Percentiles rank a stretch among this genome's conserved stretches.
These are phyloP conservation scores for Volucella bombylans DNA, from an alignment of 2,888 invertebrate genomes.

Conservation along the genomic window DNA sequence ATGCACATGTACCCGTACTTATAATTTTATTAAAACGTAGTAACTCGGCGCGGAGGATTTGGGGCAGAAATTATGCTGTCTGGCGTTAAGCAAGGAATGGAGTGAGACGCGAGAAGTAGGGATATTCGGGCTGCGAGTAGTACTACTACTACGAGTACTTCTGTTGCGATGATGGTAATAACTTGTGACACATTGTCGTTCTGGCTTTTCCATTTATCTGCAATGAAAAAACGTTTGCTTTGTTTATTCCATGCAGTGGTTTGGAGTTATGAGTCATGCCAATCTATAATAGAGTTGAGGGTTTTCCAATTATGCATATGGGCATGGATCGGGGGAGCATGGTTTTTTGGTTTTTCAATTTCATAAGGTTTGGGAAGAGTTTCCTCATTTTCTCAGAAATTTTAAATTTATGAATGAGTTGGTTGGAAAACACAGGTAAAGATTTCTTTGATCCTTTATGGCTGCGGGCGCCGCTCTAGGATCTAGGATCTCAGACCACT, in stretches of 20 bases:
- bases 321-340: neutral
- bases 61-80: neutral
- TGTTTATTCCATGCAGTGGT: slow-evolving; percentile 27
- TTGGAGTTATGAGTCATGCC: slow-evolving; percentile 30
- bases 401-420: too few relatives aligned
- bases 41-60: slow-evolving; percentile 14
- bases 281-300: neutral
- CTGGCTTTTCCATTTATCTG: slow-evolving; percentile 14
- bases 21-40: slow-evolving; percentile 1
- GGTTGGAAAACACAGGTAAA: too few relatives aligned
- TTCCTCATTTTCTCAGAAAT: too few relatives aligned
- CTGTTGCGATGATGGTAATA: neutral
- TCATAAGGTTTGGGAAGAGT: too few relatives aligned
- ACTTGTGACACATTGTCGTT: slow-evolving; percentile 5
- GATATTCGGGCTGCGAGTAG: too few relatives aligned
- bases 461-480: too few relatives aligned
- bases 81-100: neutral
- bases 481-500: too few relatives aligned
- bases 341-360: too few relatives aligned
- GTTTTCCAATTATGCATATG: neutral
- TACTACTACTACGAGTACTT: too few relatives aligned
- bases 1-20: neutral
- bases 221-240: slow-evolving; percentile 1
- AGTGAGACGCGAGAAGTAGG: neutral
- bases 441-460: too few relatives aligned